These are phyloP conservation scores for Gari tellinella DNA, from an alignment of 2,888 invertebrate species.

Conservation along the genomic window DNA sequence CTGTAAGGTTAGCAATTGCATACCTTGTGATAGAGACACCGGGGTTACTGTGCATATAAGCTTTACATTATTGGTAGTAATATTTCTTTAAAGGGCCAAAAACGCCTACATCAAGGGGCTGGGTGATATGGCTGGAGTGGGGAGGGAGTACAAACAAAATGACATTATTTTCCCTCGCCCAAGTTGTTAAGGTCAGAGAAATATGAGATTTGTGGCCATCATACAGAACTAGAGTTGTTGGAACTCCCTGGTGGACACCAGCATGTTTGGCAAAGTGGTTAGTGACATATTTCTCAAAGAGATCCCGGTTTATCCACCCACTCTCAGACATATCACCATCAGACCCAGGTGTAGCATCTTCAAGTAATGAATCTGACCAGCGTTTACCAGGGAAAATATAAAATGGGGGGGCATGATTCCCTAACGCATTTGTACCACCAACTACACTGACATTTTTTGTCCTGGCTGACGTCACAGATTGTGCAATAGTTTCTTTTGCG, in stretches of 20 bases:
- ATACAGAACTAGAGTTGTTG: constrained; percentile 30
- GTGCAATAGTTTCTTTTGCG: constrained; percentile 18
- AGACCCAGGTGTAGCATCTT: constrained; percentile 28
- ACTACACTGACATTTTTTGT: constrained; percentile 36
- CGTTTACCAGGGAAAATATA: constrained; percentile 49
- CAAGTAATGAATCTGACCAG: constrained; percentile 41
- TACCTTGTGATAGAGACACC: constrained; percentile 39
- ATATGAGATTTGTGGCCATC: constrained; percentile 54
- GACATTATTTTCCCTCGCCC: constrained; percentile 42
- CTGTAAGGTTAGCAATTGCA: constrained; percentile 32
- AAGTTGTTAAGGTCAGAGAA: constrained; percentile 34
- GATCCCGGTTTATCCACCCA: constrained; percentile 46
- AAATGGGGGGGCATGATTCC: constrained; percentile 47
- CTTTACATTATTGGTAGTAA: constrained; percentile 41
- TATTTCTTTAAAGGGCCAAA: constrained; percentile 48
- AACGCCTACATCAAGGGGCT: constrained; percentile 45
- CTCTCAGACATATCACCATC: constrained; percentile 43
- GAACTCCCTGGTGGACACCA: constrained; percentile 8
- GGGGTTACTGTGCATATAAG: constrained; percentile 37
- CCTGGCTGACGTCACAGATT: constrained; percentile 33
- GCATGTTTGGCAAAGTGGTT: constrained; percentile 47
- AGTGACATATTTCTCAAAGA: constrained; percentile 45
- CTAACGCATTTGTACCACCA: constrained; percentile 33
- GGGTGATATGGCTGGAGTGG: constrained; percentile 44
- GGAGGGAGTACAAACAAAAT: constrained; percentile 59